Evolutionary conservation across 2,113 vertebrate genomes (phyloP).

Genomic region (Anthoscopus minutus): DNA sequence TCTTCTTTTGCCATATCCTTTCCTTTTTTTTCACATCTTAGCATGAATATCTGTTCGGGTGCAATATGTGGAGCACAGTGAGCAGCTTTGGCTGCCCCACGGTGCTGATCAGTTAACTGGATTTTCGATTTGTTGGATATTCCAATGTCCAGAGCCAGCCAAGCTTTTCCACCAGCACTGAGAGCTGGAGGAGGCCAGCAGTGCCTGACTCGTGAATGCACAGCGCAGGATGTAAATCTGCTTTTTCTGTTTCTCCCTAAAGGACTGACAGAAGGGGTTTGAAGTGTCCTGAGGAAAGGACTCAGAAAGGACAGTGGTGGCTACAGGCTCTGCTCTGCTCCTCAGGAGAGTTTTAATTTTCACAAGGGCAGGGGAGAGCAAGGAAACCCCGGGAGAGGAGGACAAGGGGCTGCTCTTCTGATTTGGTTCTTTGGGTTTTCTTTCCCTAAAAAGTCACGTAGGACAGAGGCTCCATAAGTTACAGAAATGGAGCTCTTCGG

Average conservation of each 20-base stretch:
- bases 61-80: fast-evolving
- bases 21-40: neutral
- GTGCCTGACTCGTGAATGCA: neutral
- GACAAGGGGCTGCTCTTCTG: neutral
- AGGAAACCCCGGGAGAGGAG: neutral
- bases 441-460: neutral
- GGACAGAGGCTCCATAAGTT: neutral
- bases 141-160: neutral
- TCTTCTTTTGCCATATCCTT: neutral
- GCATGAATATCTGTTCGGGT: fast-evolving
- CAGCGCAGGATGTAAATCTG: neutral
- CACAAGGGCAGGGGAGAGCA: neutral
- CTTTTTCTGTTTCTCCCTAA: neutral
- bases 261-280: neutral
- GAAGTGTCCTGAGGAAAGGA: neutral
- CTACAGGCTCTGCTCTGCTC: neutral
- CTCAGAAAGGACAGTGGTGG: neutral
- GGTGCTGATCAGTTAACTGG: fast-evolving
- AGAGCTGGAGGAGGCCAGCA: neutral
- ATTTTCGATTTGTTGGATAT: neutral
- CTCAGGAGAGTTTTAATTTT: neutral
- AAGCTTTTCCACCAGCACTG: neutral
- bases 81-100: neutral
- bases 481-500: neutral
- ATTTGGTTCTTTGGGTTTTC: neutral